Percentiles rank a stretch among this genome's conserved stretches.
Conservation (phyloP, 1,140 invertebrate genomes). For the Drosophila tristis region DNA sequence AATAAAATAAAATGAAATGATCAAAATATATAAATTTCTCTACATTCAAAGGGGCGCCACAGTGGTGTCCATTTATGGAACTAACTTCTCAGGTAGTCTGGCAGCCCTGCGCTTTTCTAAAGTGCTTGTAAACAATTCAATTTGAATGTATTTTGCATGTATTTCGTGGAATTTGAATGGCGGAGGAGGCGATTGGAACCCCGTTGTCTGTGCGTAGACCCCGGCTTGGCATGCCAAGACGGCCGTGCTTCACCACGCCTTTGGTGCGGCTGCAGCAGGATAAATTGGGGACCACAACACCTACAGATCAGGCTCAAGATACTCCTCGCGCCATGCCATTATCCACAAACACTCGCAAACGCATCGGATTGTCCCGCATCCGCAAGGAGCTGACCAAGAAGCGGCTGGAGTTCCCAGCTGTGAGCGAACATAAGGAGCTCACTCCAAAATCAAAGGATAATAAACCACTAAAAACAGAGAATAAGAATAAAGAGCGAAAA, state of each 20-base stretch:
- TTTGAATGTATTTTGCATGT: background rate
- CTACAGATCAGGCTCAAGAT: background rate
- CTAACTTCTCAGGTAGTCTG: background rate
- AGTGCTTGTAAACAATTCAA: constrained; percentile 22
- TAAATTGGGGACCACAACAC: constrained; percentile 7
- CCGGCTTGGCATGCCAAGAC: constrained; percentile 20
- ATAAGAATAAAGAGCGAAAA: background rate
- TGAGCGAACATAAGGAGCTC: background rate
- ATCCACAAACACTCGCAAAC: constrained; percentile 43
- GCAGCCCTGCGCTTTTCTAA: no score
- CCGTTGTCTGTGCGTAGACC: constrained; percentile 17
- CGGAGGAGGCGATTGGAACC: constrained; percentile 6
- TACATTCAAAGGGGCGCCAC: no score
- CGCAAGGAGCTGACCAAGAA: constrained; percentile 60
- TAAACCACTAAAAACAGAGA: background rate
- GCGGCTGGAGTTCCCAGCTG: constrained; percentile 46
- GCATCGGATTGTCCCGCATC: constrained; percentile 52
- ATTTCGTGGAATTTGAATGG: constrained; percentile 13
- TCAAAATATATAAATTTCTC: no score
- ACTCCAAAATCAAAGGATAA: no score
- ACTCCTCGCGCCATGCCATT: constrained; percentile 39
- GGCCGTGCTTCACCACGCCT: constrained; percentile 17
- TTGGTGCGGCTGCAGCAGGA: background rate
- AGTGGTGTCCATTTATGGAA: no score
- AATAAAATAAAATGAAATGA: no score